Base-by-base conservation (phyloP, 2,888 invertebrate genomes). In the Microctonus hyperodae region DNA sequence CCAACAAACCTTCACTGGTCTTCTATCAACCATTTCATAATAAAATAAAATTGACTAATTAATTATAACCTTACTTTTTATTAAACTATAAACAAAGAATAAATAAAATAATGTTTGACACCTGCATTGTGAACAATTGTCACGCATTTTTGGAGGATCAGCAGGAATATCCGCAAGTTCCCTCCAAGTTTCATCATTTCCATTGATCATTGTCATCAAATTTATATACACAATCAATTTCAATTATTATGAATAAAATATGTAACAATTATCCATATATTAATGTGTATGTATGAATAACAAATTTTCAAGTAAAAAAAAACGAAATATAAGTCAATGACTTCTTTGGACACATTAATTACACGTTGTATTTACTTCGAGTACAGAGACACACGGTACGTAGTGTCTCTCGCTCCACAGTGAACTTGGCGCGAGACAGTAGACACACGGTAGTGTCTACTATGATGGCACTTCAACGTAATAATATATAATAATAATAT, bases 1-100 rank as follows among this genome's bases (percentile, higher is more conserved):
- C 94, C 96, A 97, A 81, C 97, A 97, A n/a, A 96, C 96, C 51
- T 88, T 89, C 33, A 86, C 82, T 3, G 97, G 97, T 72, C 96
- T 89, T 72, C 96, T 96, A 35, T 37, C 2, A 4, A 48, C 64
- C 20, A n/a, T 58, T 51, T 0, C 61, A 3, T 51, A 23, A 9
- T 23, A 37, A 16, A 16, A 44, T 35, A 31, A 57, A 44, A 48
- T 57, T 40, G 33, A 48, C 23, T 13, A 13, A 25, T 35, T 4
- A 37, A 16, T 28, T 28, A 28, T 55, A 53, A 56, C 31, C 31
- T 44, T 35, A 35, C 2, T 58, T 40, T 11, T 56, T 10, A 20
- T 20, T 7, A n/a, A n/a, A n/a, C n/a, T 40, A 44, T 65, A 55
- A 31, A 23, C 1, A n/a, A 2, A 25, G 0, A 48, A 23, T 16